Base-by-base conservation (phyloP, 2,113 vertebrate species). In the Kobus ellipsiprymnus region DNA sequence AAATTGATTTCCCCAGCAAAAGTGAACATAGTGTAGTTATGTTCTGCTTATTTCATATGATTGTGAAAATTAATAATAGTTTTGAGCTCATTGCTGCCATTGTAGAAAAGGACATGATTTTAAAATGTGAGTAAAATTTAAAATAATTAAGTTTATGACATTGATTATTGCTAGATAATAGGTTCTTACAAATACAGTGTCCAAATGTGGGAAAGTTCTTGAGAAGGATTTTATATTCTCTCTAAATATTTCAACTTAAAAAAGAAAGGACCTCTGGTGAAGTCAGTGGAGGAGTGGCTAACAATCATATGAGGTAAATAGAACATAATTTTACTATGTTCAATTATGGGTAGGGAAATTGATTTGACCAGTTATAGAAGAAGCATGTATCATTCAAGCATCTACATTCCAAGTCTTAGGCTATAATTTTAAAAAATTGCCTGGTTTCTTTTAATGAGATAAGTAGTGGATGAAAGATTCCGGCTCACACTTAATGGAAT, bases 151-250 rank as follows among this genome's bases (percentile, higher is more conserved):
- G 52, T 71, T 87, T 30, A 2, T 90, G 25, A 78, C 60, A 84
- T 96, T 95, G 54, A 81, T 94, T 25, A 84, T 87, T 97, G 46
- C n/a, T 94, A 29, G 57, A 23, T 77, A 94, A 48, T 95, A 85
- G 44, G n/a, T 82, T 85, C 67, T 77, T 59, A 67, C 64, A 97
- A 92, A 91, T 91, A 78, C 6, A 89, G 1, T 87, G 30, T 90
- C 74, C 82, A 81, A 87, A 55, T 92, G 67, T 92, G 36, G 46
- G 57, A 95, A 97, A 96, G 36, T 15, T 94, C 95, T 95, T 87
- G 62, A 77, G 59, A 84, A 92, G 15, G 77, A 67, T 81, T 94
- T 96, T 87, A 5, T 90, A 25, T 64, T 91, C 36, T 82, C 71
- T 88, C 50, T 87, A 46, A 93, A 4, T 86, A 64, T 91, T 95